phyloP scores from a whole-genome alignment of 2,888 invertebrate species.

The Tipula confusa region DNA sequence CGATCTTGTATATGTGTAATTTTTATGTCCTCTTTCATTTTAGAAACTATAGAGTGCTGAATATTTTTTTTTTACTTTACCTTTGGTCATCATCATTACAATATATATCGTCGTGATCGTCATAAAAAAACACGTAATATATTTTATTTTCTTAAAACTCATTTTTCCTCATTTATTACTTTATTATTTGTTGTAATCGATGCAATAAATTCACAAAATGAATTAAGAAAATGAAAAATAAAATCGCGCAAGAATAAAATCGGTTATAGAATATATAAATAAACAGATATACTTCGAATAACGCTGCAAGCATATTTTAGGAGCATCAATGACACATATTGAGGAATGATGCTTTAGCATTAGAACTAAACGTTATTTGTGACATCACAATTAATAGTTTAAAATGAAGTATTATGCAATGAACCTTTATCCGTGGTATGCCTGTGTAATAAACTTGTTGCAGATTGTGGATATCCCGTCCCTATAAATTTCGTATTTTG shows the following conservation, averaged over 20 bases:
- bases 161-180: slow-evolving; percentile 8
- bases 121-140: background rate
- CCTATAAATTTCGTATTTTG: background rate
- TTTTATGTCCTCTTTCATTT: background rate
- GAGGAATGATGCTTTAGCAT: no score
- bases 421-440: background rate
- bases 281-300: background rate
- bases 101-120: background rate
- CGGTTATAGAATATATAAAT: background rate
- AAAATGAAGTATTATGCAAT: no score
- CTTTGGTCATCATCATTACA: background rate
- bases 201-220: slow-evolving; percentile 7
- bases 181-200: slow-evolving; percentile 16
- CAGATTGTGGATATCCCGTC: background rate
- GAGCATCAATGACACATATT: no score
- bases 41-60: background rate
- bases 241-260: background rate
- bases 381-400: no score
- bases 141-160: background rate
- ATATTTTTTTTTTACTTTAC: background rate
- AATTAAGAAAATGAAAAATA: background rate
- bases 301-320: no score
- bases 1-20: background rate
- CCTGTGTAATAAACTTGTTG: background rate
- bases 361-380: no score